phyloP scores from a whole-genome alignment of 2,888 invertebrate species.

The Deilephila porcellus region DNA sequence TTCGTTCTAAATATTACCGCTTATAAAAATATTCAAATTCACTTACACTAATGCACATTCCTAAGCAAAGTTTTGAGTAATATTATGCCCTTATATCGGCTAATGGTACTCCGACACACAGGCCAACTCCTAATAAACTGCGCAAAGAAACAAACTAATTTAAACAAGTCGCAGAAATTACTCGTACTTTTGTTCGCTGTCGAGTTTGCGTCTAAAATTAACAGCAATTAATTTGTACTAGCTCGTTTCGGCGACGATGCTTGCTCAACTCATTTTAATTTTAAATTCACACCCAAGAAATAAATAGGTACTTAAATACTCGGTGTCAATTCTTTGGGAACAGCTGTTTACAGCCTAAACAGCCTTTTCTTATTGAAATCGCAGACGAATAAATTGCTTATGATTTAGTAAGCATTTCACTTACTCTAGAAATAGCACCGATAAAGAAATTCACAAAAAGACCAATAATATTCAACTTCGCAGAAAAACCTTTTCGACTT shows the following conservation, averaged over 20 bases:
- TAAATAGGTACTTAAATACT: not conserved
- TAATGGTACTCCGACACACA: not conserved
- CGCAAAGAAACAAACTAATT: conserved; percentile 18
- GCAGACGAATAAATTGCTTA: too few species aligned
- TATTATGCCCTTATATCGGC: conserved; percentile 1
- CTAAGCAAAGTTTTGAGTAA: not conserved
- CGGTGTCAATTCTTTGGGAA: too few species aligned
- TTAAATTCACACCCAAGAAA: not conserved
- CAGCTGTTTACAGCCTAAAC: too few species aligned
- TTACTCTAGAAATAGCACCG: too few species aligned
- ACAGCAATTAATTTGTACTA: not conserved
- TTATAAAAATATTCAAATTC: not conserved
- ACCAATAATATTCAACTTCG: too few species aligned
- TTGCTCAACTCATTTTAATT: not conserved
- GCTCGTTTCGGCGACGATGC: not conserved
- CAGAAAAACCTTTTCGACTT: too few species aligned
- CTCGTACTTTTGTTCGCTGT: conserved; percentile 19
- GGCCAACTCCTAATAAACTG: not conserved
- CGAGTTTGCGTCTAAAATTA: conserved; percentile 12
- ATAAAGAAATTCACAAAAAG: too few species aligned
- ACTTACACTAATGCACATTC: not conserved
- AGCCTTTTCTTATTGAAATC: too few species aligned
- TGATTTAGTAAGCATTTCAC: too few species aligned
- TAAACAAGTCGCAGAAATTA: conserved; percentile 11
- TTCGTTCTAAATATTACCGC: not conserved